Evolutionary conservation across 2,113 vertebrate species (phyloP).

Genomic region (Emberiza fucata): DNA sequence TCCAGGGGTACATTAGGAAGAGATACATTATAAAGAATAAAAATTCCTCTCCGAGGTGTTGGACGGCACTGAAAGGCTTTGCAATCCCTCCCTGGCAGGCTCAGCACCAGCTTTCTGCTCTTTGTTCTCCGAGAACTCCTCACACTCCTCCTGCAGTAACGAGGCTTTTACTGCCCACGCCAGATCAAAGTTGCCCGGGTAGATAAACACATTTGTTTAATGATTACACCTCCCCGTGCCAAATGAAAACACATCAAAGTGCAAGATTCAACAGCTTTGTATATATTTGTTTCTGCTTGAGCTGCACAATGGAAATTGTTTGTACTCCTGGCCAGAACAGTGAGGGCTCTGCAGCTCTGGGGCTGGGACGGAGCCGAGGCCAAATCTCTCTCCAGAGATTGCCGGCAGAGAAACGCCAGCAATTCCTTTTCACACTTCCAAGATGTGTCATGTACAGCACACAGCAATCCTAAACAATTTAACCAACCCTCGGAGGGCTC

Average conservation of each 20-base stretch:
- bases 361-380: neutral
- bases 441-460: neutral
- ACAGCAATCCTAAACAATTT: neutral
- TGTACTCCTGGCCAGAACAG: slow-evolving; percentile 66
- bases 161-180: neutral
- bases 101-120: neutral
- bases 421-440: neutral
- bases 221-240: neutral
- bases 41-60: slow-evolving; percentile 6
- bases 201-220: slow-evolving; percentile 26
- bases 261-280: slow-evolving; percentile 21
- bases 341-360: slow-evolving; percentile 42
- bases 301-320: slow-evolving; percentile 73
- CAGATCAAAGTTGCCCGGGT: neutral
- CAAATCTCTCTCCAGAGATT: slow-evolving; percentile 5
- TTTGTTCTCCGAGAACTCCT: slow-evolving; percentile 4
- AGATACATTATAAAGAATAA: neutral
- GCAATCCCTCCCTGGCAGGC: neutral
- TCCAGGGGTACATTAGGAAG: slow-evolving; percentile 29
- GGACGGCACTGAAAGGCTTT: slow-evolving; percentile 13
- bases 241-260: slow-evolving; percentile 33
- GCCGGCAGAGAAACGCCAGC: slow-evolving; percentile 14
- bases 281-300: slow-evolving; percentile 26
- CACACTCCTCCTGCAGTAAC: neutral
- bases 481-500: neutral